Conservation (phyloP, 2,888 invertebrate species). For the Cheilosia variabilis region DNA sequence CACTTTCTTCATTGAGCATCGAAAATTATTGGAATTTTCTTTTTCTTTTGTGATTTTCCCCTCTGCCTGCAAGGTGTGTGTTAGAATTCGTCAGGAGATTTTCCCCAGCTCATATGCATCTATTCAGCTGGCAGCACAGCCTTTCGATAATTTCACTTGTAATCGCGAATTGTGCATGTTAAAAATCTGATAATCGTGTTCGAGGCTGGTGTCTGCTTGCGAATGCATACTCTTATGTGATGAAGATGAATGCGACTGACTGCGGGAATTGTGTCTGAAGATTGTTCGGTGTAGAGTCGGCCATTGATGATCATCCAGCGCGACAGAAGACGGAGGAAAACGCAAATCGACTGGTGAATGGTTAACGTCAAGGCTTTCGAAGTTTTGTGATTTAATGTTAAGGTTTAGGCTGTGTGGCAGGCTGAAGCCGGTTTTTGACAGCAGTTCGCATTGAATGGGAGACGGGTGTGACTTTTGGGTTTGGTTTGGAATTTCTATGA, state of each 20-base stretch:
- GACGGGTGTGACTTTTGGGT: neutral
- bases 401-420: slow-evolving; percentile 15
- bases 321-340: slow-evolving; percentile 4
- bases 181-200: slow-evolving; percentile 51
- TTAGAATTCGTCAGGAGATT: slow-evolving; percentile 61
- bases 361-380: slow-evolving; percentile 57
- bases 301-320: slow-evolving; percentile 39
- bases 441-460: slow-evolving; percentile 5
- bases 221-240: slow-evolving; percentile 20
- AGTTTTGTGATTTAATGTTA: slow-evolving; percentile 58
- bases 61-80: neutral
- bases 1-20: slow-evolving; percentile 73
- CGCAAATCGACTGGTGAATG: slow-evolving; percentile 43
- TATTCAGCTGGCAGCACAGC: slow-evolving; percentile 16
- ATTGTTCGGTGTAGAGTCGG: neutral
- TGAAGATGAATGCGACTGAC: slow-evolving; percentile 48
- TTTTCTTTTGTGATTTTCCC: slow-evolving; percentile 23
- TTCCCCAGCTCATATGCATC: slow-evolving; percentile 34
- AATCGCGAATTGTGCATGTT: slow-evolving; percentile 60
- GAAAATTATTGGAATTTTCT: slow-evolving; percentile 68
- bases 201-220: slow-evolving; percentile 20
- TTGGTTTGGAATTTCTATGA: too few relatives aligned
- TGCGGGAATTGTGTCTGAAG: slow-evolving; percentile 44
- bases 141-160: slow-evolving; percentile 73
- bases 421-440: slow-evolving; percentile 44